A percentile compares a stretch with the other conserved stretches of the same genome.
Evolutionary conservation across 2,113 vertebrate species (phyloP).

Genomic region (Oryzias javanicus): DNA sequence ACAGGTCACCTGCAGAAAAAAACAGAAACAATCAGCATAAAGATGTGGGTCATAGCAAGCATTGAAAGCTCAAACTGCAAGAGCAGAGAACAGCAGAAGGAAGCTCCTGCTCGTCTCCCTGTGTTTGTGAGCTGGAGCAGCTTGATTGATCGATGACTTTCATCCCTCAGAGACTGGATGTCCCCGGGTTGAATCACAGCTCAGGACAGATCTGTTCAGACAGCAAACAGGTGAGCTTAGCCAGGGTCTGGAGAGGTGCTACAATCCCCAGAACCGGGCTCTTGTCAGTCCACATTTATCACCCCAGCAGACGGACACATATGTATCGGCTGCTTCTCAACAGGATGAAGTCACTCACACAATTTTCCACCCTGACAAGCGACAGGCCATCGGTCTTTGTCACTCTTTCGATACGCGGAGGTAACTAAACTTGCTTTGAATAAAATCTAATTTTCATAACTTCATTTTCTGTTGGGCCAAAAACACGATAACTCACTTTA

Average conservation of each 20-base stretch:
- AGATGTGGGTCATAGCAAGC: constrained; percentile 22
- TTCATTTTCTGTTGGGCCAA: too few relatives aligned
- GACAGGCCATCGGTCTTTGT: too few relatives aligned
- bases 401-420: too few relatives aligned
- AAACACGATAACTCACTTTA: too few relatives aligned
- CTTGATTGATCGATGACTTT: constrained; percentile 59
- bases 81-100: constrained; percentile 32
- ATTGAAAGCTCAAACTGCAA: constrained; percentile 44
- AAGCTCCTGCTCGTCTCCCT: constrained; percentile 5
- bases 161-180: constrained; percentile 27
- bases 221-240: constrained; percentile 29
- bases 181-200: constrained; percentile 17
- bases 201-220: constrained; percentile 34
- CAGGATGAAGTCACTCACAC: too few relatives aligned
- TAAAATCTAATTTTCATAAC: too few relatives aligned
- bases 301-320: constrained; percentile 16
- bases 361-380: too few relatives aligned
- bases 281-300: constrained; percentile 20
- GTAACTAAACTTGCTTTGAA: too few relatives aligned
- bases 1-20: constrained; percentile 56
- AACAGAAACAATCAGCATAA: constrained; percentile 39
- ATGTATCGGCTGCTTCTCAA: background rate
- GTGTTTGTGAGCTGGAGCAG: constrained; percentile 48
- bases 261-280: constrained; percentile 20
- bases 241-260: constrained; percentile 13